These are phyloP conservation scores for Acleris holmiana DNA, from an alignment of 2,888 invertebrate species.

Conservation along the genomic window DNA sequence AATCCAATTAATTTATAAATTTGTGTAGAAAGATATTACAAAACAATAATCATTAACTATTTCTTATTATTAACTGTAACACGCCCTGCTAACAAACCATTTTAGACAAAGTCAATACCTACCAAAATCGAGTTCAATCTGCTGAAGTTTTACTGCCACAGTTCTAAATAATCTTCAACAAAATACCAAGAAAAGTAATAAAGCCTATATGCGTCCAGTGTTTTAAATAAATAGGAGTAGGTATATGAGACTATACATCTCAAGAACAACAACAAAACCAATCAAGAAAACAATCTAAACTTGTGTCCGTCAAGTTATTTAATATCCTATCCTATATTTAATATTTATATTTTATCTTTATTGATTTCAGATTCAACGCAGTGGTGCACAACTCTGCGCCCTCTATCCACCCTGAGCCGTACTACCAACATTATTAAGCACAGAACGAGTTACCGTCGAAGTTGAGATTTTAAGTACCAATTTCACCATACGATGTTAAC, in stretches of 20 bases:
- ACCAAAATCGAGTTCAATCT: no score
- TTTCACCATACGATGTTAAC: no score
- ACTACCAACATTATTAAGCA: conserved; percentile 53
- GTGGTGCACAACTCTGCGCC: conserved; percentile 70
- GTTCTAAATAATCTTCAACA: no score
- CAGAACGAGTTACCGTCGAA: not conserved
- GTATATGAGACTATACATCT: no score
- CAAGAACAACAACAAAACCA: no score
- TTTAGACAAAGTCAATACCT: not conserved
- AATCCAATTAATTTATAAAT: not conserved
- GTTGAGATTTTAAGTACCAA: conserved; percentile 3
- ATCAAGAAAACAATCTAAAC: no score
- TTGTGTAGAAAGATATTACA: conserved; percentile 13
- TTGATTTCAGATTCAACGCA: conserved; percentile 66
- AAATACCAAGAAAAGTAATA: no score
- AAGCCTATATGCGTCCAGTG: no score
- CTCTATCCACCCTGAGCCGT: conserved; percentile 59
- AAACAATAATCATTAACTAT: conserved; percentile 11
- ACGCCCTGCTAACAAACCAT: conserved; percentile 1
- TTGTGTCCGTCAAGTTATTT: no score
- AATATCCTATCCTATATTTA: not conserved
- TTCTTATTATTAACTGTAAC: conserved; percentile 2
- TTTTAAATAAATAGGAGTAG: no score
- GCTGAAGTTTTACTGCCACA: no score
- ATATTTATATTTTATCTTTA: not conserved